Percentiles rank a stretch among this genome's conserved stretches.
phyloP scores from a whole-genome alignment of 2,888 invertebrate species.

The Polietes domitor region DNA sequence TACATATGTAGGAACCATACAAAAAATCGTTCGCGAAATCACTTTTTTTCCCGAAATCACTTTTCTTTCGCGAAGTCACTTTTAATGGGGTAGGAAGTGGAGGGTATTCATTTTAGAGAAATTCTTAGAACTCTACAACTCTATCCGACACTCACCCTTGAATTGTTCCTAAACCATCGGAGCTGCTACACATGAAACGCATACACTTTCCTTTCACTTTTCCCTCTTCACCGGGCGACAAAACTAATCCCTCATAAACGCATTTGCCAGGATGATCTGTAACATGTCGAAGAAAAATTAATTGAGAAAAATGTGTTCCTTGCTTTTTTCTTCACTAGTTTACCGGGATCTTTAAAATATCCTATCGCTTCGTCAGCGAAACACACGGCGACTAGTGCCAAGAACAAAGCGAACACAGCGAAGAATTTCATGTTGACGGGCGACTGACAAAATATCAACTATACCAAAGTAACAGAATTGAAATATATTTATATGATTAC shows the following conservation, averaged over 20 bases:
- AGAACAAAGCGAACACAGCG: background rate
- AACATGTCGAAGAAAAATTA: background rate
- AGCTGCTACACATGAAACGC: background rate
- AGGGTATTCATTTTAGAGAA: no score
- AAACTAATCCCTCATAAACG: background rate
- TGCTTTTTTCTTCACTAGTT: no score
- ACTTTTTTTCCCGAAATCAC: no score
- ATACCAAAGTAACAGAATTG: no score
- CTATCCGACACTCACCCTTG: slow-evolving; percentile 13
- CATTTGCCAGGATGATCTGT: slow-evolving; percentile 5
- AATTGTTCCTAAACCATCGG: background rate
- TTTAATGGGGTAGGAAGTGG: no score
- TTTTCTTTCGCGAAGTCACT: no score
- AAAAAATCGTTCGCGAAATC: no score
- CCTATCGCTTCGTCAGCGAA: background rate
- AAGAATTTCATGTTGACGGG: background rate
- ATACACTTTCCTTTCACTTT: background rate
- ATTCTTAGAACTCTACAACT: no score
- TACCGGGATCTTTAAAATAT: slow-evolving; percentile 1
- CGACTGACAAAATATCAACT: no score
- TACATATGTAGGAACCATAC: no score
- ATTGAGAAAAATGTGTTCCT: no score
- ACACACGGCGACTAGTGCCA: background rate
- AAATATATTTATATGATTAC: no score
- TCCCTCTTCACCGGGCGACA: background rate